Evolutionary conservation across 2,797 vertebrate genomes (phyloP).

Genomic region (Scolopax rusticola): DNA sequence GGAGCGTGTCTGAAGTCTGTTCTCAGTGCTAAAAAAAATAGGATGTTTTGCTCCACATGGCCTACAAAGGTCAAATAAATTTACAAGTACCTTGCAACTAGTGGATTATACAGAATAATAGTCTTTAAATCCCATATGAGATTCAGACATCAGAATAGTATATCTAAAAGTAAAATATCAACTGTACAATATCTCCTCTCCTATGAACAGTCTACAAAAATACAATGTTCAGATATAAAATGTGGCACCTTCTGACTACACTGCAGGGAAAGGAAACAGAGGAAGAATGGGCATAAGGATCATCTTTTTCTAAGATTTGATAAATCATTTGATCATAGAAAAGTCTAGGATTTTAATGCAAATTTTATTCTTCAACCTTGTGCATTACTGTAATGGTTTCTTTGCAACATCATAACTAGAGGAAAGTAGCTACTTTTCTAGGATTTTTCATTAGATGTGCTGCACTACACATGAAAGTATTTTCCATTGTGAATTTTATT

Average conservation of each 20-base stretch:
- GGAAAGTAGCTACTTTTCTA: neutral
- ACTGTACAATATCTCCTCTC: neutral
- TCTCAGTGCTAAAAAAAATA: neutral
- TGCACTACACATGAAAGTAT: neutral
- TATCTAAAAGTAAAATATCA: neutral
- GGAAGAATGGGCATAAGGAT: neutral
- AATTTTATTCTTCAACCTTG: neutral
- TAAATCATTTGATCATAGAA: neutral
- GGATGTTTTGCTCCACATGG: neutral
- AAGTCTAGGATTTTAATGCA: neutral
- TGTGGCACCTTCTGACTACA: neutral
- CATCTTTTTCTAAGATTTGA: neutral
- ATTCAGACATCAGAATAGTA: neutral
- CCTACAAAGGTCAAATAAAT: neutral
- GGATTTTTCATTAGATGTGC: rapidly evolving
- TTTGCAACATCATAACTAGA: neutral
- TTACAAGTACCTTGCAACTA: neutral
- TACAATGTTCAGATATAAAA: neutral
- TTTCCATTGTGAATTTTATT: neutral
- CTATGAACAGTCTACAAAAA: neutral
- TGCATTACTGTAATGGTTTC: neutral
- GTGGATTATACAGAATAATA: neutral
- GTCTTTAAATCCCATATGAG: neutral
- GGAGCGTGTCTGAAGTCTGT: neutral
- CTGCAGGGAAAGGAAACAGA: neutral